phyloP scores from a whole-genome alignment of 2,113 vertebrate genomes.

The Oryzias celebensis region DNA sequence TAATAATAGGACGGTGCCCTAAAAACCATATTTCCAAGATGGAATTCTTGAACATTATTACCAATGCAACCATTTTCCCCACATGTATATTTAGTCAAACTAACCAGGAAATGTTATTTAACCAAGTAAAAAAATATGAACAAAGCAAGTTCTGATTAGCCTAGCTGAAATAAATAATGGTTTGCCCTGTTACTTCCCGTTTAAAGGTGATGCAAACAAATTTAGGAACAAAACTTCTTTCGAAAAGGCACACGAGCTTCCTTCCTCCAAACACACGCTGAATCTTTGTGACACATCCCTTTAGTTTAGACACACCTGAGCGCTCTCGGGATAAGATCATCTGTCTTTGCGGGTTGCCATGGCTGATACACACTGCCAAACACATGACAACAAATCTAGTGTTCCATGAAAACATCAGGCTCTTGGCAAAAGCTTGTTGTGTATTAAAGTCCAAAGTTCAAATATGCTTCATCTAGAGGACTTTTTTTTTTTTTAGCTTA shows the following conservation, averaged over 20 bases:
- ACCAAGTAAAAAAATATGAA: background rate
- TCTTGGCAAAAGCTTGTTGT: background rate
- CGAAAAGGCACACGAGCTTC: slow-evolving; percentile 49
- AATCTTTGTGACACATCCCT: slow-evolving; percentile 9
- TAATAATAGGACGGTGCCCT: background rate
- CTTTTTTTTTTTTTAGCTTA: background rate
- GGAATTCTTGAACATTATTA: too few species aligned
- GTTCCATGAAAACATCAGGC: background rate
- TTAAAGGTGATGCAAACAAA: slow-evolving; percentile 15
- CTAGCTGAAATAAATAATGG: slow-evolving; percentile 3
- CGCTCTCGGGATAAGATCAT: background rate
- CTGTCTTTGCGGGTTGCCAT: slow-evolving; percentile 23
- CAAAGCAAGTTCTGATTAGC: background rate
- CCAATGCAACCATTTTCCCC: too few species aligned
- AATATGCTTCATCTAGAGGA: background rate
- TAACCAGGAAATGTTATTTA: too few species aligned
- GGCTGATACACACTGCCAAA: slow-evolving; percentile 18
- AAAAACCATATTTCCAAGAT: background rate
- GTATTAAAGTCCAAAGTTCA: slow-evolving; percentile 36
- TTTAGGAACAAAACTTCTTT: slow-evolving; percentile 57
- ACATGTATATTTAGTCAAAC: too few species aligned
- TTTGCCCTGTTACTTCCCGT: slow-evolving; percentile 30
- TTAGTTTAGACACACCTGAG: slow-evolving; percentile 33
- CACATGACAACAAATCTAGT: slow-evolving; percentile 31
- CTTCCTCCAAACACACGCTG: slow-evolving; percentile 41